These are phyloP conservation scores for Ciconia boyciana DNA, from an alignment of 2,113 vertebrate species.

Conservation along the genomic window DNA sequence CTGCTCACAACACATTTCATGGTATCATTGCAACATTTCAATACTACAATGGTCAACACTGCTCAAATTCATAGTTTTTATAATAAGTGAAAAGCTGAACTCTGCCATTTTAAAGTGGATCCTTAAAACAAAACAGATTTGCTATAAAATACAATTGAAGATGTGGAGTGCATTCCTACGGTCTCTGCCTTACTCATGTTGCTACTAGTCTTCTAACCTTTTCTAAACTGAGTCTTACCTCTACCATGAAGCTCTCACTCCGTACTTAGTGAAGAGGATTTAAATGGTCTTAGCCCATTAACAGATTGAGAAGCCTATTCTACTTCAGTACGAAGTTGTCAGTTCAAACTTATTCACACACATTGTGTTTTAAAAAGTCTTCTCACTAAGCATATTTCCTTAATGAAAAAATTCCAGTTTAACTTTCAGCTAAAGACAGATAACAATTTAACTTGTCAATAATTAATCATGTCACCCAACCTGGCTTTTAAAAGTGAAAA, in stretches of 20 bases:
- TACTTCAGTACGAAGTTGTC: neutral
- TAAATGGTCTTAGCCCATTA: neutral
- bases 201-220: neutral
- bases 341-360: neutral
- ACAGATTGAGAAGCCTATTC: neutral
- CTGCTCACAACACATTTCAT: neutral
- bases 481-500: neutral
- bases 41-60: neutral
- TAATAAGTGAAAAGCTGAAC: neutral
- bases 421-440: neutral
- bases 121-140: neutral
- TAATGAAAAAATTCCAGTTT: neutral
- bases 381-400: neutral
- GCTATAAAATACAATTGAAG: neutral
- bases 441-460: neutral
- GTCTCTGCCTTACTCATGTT: neutral
- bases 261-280: neutral
- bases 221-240: neutral
- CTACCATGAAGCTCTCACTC: neutral
- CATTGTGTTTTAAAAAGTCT: neutral
- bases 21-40: neutral
- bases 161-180: neutral
- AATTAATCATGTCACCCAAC: neutral
- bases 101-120: neutral
- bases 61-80: neutral